Percentiles rank a stretch among this genome's conserved stretches.
Evolutionary conservation across 2,113 vertebrate species (phyloP).

Genomic region (Empidonax traillii): DNA sequence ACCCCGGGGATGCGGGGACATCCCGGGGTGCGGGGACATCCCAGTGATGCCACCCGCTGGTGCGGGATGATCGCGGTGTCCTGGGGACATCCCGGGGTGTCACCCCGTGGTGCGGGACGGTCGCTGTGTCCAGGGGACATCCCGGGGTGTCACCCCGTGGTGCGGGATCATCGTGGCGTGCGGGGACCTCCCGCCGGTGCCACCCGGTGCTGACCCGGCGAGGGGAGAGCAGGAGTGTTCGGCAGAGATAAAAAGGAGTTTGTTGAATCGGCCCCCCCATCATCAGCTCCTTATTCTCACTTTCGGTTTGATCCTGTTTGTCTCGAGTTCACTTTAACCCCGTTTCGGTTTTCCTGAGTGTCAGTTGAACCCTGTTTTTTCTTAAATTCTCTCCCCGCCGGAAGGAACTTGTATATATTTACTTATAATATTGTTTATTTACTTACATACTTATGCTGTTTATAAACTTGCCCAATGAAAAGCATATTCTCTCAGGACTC

Average conservation of each 20-base stretch:
- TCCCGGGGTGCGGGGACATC: too few relatives aligned
- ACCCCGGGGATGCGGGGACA: too few relatives aligned
- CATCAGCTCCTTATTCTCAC: fast-evolving
- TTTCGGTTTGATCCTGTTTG: not conserved
- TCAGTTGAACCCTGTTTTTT: not conserved
- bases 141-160: not conserved
- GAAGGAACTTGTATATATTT: fast-evolving
- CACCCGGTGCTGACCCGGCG: not conserved
- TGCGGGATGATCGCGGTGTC: too few relatives aligned
- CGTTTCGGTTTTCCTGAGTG: not conserved
- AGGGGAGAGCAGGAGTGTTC: fast-evolving
- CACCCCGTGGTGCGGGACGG: too few relatives aligned
- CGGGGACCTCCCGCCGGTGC: not conserved
- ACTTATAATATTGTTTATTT: not conserved
- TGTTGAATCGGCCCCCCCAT: fast-evolving
- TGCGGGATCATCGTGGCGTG: too few relatives aligned
- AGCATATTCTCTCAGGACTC: fast-evolving
- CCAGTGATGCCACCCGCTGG: not conserved
- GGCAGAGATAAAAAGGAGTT: not conserved
- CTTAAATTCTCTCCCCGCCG: not conserved
- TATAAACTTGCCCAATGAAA: not conserved
- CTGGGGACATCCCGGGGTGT: too few relatives aligned
- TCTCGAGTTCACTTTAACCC: too few relatives aligned
- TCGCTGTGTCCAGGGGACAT: not conserved
- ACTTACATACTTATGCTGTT: not conserved